Evolutionary conservation across 2,113 vertebrate genomes (phyloP).

Genomic region (Eleginops maclovinus): DNA sequence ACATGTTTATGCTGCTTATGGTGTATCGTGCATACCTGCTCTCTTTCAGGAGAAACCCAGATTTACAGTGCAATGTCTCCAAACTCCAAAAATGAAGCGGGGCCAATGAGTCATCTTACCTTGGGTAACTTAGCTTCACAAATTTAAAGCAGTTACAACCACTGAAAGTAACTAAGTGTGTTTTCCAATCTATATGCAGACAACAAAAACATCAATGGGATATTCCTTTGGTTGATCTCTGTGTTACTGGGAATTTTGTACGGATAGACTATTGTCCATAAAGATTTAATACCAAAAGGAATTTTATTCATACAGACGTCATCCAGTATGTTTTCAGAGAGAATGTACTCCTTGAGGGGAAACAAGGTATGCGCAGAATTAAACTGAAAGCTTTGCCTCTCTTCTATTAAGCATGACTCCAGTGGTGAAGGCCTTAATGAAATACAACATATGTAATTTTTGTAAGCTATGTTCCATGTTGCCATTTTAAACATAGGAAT

Average conservation of each 20-base stretch:
- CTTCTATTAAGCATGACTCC: slow-evolving; percentile 47
- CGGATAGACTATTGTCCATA: slow-evolving; percentile 27
- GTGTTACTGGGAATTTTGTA: neutral
- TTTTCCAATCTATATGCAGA: neutral
- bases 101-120: slow-evolving; percentile 4
- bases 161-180: neutral
- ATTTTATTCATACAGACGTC: slow-evolving; percentile 38
- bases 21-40: neutral
- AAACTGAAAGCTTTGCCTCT: slow-evolving; percentile 35
- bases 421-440: slow-evolving; percentile 44
- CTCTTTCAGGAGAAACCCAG: neutral
- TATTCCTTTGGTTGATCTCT: slow-evolving; percentile 22
- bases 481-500: slow-evolving; percentile 42
- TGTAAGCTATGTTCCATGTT: slow-evolving; percentile 46
- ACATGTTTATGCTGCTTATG: neutral
- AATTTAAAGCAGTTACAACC: neutral
- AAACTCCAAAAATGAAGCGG: no score
- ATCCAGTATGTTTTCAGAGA: slow-evolving; percentile 10
- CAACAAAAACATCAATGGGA: slow-evolving; percentile 13
- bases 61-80: neutral
- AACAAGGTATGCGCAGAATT: slow-evolving; percentile 62
- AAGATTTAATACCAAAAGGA: slow-evolving; percentile 46
- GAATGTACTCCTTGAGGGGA: slow-evolving; percentile 35
- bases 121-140: slow-evolving; percentile 2
- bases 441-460: slow-evolving; percentile 25